phyloP scores from a whole-genome alignment of 1,140 invertebrate species.

The Cherax quadricarinatus region DNA sequence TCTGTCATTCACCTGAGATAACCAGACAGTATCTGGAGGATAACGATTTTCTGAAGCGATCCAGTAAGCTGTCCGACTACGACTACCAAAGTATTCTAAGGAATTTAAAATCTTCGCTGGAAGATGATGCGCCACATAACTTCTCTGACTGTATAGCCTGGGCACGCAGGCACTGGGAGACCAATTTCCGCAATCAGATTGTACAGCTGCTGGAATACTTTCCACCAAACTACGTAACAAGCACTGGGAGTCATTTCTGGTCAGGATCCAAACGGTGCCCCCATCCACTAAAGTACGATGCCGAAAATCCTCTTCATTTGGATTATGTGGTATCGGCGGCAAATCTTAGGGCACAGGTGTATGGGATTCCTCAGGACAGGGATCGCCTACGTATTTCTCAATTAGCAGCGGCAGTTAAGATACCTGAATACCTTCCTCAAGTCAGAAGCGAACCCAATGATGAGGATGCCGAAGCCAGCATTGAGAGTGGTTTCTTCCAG shows the following conservation, averaged over 20 bases:
- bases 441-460: not conserved
- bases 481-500: not conserved
- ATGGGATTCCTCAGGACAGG: constrained; percentile 83
- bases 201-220: constrained; percentile 97
- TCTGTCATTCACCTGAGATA: constrained; percentile 92
- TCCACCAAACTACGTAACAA: constrained; percentile 92
- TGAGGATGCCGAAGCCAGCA: not conserved
- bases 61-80: constrained; percentile 88
- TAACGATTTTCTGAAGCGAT: constrained; percentile 78
- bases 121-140: constrained; percentile 89
- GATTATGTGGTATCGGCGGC: constrained; percentile 95
- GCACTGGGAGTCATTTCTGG: constrained; percentile 97
- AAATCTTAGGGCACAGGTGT: constrained; percentile 94
- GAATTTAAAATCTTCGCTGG: constrained; percentile 81
- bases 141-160: constrained; percentile 93
- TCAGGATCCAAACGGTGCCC: constrained; percentile 98
- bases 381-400: not conserved
- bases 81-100: constrained; percentile 92
- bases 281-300: constrained; percentile 85
- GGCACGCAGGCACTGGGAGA: not conserved
- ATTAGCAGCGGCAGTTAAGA: not conserved
- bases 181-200: constrained; percentile 95
- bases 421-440: not conserved
- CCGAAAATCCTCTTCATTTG: constrained; percentile 84
- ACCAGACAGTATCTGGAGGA: constrained; percentile 90